These are phyloP conservation scores for Eidolon helvum DNA, from an alignment of 2,113 vertebrate species.

Conservation along the genomic window DNA sequence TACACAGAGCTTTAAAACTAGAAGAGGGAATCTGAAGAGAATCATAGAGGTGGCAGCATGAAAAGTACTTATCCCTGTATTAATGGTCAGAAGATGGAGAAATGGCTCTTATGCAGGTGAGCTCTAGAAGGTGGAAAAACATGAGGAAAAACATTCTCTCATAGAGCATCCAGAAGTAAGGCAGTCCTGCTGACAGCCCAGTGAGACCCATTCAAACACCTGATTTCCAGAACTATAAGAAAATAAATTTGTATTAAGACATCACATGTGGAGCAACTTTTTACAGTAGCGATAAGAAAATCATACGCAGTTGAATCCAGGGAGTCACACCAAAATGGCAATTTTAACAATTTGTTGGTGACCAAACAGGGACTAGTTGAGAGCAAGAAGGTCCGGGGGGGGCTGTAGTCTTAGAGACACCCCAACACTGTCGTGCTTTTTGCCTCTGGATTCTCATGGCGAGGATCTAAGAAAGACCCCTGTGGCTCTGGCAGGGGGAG, in stretches of 20 bases:
- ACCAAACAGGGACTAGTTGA: background rate
- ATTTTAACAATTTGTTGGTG: background rate
- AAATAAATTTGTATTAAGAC: background rate
- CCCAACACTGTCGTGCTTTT: background rate
- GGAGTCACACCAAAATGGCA: background rate
- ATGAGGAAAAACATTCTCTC: background rate
- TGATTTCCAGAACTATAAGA: background rate
- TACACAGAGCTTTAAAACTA: background rate
- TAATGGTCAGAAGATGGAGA: background rate
- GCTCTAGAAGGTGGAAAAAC: background rate
- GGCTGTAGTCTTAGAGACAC: background rate
- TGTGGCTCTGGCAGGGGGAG: too few relatives aligned
- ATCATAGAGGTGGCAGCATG: fast-evolving
- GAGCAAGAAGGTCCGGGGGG: background rate
- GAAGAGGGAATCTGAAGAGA: background rate
- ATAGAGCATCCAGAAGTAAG: background rate
- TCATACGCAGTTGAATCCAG: background rate
- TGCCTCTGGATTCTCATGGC: background rate
- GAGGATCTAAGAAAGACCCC: background rate
- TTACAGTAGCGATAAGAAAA: background rate
- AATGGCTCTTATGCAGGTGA: background rate
- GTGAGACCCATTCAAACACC: background rate
- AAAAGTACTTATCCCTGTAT: too few relatives aligned
- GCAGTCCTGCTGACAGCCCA: background rate
- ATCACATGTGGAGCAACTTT: background rate